Base-by-base conservation (phyloP, 2,797 vertebrate species). In the Schizopygopsis pylzovi region DNA sequence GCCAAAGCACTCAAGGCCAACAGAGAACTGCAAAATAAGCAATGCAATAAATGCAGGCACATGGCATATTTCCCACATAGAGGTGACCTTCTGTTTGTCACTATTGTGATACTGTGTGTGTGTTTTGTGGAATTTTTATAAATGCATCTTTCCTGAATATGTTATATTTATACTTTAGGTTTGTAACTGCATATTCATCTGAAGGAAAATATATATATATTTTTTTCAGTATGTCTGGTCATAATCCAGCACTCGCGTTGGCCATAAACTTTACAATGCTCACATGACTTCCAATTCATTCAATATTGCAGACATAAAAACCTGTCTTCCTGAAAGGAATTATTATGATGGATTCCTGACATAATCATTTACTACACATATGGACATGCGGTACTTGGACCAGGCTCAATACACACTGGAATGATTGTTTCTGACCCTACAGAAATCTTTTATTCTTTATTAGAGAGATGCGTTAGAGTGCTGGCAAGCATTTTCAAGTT, bases 371-470 rank as follows among this genome's bases (percentile, higher is more conserved):
- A 68, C 37, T 43, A n/a, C 63, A 78, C 63, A 84, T 76, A 76
- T 76, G 82, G 73, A 67, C 45, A 25, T 61, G 28, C 4, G 4
- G 28, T 49, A 54, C 33, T 81, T 70, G 47, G 8, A 56, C 39
- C 7, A 61, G 72, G 52, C 79, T 81, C 76, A 6, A 71, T 77
- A 18, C 25, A 25, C 73, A 56, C 45, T 65, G 68, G 13, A 7
- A 65, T 16, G 59, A 54, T 67, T 67, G 79, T 73, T 81, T 67
- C 79, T 76, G 79, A 65, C 37, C 72, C 22, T 33, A 39, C 68
- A 86, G 71, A 86, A 65, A 67, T 39, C 79, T 81, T 81, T 76
- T 86, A 68, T 54, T 68, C 9, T 75, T 81, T 81, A 72, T 54
- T 65, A 81, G 43, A 52, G 71, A 54, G 2, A 86, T 68, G 10